These are phyloP conservation scores for Callorhinus ursinus DNA, from an alignment of 2,113 vertebrate species.

Conservation along the genomic window DNA sequence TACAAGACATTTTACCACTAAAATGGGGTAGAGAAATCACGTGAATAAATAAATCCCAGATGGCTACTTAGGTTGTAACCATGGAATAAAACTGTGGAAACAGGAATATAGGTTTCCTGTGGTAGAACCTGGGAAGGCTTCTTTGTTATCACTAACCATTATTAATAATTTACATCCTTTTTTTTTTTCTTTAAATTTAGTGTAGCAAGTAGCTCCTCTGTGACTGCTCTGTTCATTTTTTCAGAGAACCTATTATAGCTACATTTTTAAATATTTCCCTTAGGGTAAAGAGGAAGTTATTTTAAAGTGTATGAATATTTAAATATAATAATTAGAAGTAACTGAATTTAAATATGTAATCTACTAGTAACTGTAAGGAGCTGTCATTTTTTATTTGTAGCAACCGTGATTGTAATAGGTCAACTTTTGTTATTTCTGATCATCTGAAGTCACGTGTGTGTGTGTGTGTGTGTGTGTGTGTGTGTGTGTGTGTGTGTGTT, in stretches of 20 bases:
- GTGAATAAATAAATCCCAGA: neutral
- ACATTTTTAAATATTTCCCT: conserved; percentile 7
- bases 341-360: neutral
- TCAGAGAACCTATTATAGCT: neutral
- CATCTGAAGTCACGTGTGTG: neutral
- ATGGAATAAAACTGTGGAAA: neutral
- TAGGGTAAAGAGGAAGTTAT: neutral
- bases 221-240: neutral
- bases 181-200: neutral
- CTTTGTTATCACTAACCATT: neutral
- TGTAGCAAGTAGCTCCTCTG: neutral
- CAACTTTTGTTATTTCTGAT: neutral
- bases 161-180: neutral
- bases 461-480: too few relatives aligned
- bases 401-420: neutral
- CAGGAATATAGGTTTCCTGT: neutral
- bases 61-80: neutral
- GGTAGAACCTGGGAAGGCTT: conserved; percentile 14
- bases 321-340: neutral
- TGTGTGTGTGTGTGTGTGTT: neutral
- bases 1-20: neutral
- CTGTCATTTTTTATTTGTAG: neutral
- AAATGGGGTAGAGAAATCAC: neutral
- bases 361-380: neutral
- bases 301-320: conserved; percentile 1